Evolutionary conservation across 2,113 vertebrate species (phyloP).

Genomic region (Dolichotis patagonum): DNA sequence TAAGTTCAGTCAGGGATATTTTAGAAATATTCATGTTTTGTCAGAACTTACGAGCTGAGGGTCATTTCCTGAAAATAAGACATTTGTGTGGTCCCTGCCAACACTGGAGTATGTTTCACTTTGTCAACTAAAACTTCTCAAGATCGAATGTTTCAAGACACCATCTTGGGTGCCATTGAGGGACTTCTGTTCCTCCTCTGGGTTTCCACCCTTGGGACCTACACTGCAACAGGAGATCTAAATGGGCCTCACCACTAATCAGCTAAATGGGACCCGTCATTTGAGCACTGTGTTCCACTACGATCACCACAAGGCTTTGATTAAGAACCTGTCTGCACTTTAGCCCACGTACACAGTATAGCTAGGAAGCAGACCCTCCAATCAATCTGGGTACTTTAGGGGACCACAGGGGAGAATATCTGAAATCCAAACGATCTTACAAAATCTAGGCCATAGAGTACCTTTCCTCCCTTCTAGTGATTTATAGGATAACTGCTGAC

Average conservation of each 20-base stretch:
- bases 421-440: not conserved
- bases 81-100: not conserved
- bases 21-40: slow-evolving; percentile 65
- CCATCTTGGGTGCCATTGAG: not conserved
- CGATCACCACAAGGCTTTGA: not conserved
- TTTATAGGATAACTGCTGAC: not conserved
- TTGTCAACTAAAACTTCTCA: not conserved
- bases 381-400: not conserved
- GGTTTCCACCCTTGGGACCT: not conserved
- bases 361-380: not conserved
- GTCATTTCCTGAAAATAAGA: slow-evolving; percentile 72
- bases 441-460: not conserved
- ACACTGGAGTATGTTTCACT: not conserved
- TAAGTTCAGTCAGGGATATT: slow-evolving; percentile 70
- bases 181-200: not conserved
- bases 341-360: not conserved
- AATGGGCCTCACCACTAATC: not conserved
- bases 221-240: not conserved
- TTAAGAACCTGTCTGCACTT: not conserved
- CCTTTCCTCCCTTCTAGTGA: not conserved
- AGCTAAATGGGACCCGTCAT: not conserved
- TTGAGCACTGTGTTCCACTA: not conserved
- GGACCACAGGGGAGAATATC: not conserved
- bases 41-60: slow-evolving; percentile 54
- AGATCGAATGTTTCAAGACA: not conserved